phyloP scores from a whole-genome alignment of 2,113 vertebrate genomes.

The Callaeas wilsoni region DNA sequence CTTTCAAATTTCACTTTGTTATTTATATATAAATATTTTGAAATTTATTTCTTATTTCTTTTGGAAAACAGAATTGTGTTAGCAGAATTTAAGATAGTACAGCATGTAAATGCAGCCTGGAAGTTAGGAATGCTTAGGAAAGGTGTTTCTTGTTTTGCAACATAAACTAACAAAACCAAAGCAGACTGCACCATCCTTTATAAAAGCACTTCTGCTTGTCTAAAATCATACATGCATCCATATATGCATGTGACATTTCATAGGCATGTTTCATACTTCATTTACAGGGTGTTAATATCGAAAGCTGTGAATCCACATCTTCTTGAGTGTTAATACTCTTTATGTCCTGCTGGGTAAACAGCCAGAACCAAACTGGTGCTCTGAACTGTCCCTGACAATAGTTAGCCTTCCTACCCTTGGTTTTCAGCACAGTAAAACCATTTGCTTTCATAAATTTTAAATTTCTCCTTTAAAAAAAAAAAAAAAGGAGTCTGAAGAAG shows the following conservation, averaged over 20 bases:
- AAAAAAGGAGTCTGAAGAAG: background rate
- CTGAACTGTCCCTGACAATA: background rate
- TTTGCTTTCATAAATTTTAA: background rate
- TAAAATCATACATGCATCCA: background rate
- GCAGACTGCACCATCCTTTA: background rate
- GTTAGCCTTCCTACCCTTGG: background rate
- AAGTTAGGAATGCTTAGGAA: background rate
- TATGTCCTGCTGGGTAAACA: conserved; percentile 55
- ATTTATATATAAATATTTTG: background rate
- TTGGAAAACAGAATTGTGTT: background rate
- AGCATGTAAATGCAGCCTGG: background rate
- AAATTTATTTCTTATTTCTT: too few species aligned
- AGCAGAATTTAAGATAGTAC: background rate
- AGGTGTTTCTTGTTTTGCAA: background rate
- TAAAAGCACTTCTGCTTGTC: conserved; percentile 16
- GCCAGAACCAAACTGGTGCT: background rate
- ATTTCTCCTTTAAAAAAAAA: background rate
- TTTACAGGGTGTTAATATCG: conserved; percentile 45
- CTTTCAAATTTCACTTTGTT: background rate
- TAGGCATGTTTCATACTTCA: conserved; percentile 12
- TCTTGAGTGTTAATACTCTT: conserved; percentile 58
- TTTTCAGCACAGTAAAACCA: background rate
- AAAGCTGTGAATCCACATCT: conserved; percentile 59
- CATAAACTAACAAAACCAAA: background rate
- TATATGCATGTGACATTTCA: conserved; percentile 29